Conservation (phyloP, 2,888 invertebrate species). For the Cosmia pyralina region DNA sequence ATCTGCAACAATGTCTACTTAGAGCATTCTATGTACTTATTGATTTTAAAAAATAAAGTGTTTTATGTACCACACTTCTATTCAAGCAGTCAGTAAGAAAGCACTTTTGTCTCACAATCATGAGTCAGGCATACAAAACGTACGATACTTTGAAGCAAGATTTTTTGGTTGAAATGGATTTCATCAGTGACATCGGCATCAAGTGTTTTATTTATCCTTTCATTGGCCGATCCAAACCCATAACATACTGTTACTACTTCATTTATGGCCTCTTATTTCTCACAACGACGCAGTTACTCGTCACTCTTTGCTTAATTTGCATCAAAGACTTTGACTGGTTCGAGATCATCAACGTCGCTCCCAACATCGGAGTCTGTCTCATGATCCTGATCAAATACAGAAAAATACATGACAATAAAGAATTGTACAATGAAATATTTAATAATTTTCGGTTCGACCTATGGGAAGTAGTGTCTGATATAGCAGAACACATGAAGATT, state of each 20-base stretch:
- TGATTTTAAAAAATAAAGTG: constrained; percentile 6
- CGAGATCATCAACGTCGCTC: constrained; percentile 80
- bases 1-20: constrained; percentile 6
- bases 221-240: constrained; percentile 68
- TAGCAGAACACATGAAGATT: constrained; percentile 69
- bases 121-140: constrained; percentile 59
- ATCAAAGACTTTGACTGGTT: constrained; percentile 73
- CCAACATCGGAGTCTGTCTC: constrained; percentile 80
- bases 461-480: constrained; percentile 74
- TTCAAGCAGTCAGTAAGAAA: constrained; percentile 2
- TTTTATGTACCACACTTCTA: neutral
- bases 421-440: constrained; percentile 74
- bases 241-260: constrained; percentile 67
- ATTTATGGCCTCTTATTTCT: constrained; percentile 69
- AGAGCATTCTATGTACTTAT: neutral
- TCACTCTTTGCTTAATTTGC: constrained; percentile 73
- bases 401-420: constrained; percentile 73
- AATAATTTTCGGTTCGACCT: constrained; percentile 75
- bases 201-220: constrained; percentile 80
- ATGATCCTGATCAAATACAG: constrained; percentile 78
- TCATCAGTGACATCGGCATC: constrained; percentile 70
- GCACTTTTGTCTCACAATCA: constrained; percentile 17
- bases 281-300: constrained; percentile 74
- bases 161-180: constrained; percentile 74
- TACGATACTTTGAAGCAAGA: constrained; percentile 64